Conservation (phyloP, 2,113 vertebrate species). For the Columbina picui region DNA sequence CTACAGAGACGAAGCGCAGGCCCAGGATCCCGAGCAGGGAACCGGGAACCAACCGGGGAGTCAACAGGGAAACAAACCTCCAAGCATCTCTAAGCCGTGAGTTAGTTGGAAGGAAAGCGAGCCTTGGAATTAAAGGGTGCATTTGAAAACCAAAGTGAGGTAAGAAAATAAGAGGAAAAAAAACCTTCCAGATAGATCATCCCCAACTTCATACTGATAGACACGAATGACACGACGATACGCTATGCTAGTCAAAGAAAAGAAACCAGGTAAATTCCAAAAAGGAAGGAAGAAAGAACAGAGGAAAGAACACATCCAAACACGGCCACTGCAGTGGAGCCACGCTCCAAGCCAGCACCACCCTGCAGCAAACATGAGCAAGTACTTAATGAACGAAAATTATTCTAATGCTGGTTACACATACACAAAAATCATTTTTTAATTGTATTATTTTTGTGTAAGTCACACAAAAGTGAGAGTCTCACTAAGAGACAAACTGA, state of each 20-base stretch:
- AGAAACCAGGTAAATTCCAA: slow-evolving; percentile 81
- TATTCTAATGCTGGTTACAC: not conserved
- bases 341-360: slow-evolving; percentile 51
- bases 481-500: not conserved
- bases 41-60: slow-evolving; percentile 31
- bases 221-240: slow-evolving; percentile 96
- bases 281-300: slow-evolving; percentile 11
- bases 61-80: slow-evolving; percentile 43
- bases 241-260: slow-evolving; percentile 93
- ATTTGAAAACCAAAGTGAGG: slow-evolving; percentile 78
- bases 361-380: slow-evolving; percentile 10
- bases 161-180: slow-evolving; percentile 84
- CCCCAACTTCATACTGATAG: slow-evolving; percentile 98
- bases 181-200: slow-evolving; percentile 98
- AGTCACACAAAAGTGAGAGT: not conserved
- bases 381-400: not conserved
- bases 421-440: not conserved
- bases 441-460: not conserved
- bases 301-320: slow-evolving; percentile 54
- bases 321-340: slow-evolving; percentile 10
- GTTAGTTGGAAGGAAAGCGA: slow-evolving; percentile 84
- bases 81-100: slow-evolving; percentile 72
- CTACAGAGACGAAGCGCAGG: slow-evolving; percentile 25
- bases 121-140: slow-evolving; percentile 78
- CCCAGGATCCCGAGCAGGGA: slow-evolving; percentile 34